A percentile compares a stretch with the other conserved stretches of the same genome.
Conservation (phyloP, 2,113 vertebrate genomes). For the Ursus arctos region DNA sequence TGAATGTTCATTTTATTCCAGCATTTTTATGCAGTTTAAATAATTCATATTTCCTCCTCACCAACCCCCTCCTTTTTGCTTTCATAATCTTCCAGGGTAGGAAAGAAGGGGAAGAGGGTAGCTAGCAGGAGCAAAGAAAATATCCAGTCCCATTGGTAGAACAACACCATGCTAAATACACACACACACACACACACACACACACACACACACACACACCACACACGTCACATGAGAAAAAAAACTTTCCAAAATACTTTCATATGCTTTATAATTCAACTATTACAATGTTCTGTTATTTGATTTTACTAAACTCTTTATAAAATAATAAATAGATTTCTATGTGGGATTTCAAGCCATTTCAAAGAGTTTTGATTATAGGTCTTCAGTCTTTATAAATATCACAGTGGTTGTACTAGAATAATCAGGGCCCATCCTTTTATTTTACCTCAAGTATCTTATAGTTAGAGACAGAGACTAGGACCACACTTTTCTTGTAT, state of each 20-base stretch:
- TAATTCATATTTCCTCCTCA: constrained; percentile 27
- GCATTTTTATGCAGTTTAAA: constrained; percentile 54
- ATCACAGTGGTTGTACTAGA: neutral
- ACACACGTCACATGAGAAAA: neutral
- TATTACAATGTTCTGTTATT: neutral
- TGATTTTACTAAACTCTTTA: neutral
- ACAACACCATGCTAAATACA: neutral
- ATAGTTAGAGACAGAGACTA: neutral
- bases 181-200: neutral
- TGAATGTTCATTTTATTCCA: constrained; percentile 62
- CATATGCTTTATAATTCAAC: neutral
- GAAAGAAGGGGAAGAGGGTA: too few species aligned
- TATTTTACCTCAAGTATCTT: neutral
- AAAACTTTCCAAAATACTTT: neutral
- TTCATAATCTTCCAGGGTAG: neutral
- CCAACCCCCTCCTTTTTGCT: neutral
- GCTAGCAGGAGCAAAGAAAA: neutral
- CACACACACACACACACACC: neutral
- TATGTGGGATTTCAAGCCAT: constrained; percentile 3
- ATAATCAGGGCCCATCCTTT: neutral
- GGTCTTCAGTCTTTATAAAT: neutral
- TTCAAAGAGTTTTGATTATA: constrained; percentile 12
- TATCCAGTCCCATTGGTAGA: neutral
- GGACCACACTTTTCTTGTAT: neutral
- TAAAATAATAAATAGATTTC: constrained; percentile 28